Evolutionary conservation across 1,140 invertebrate genomes (phyloP).

Genomic region (Drosophila sturtevanti): DNA sequence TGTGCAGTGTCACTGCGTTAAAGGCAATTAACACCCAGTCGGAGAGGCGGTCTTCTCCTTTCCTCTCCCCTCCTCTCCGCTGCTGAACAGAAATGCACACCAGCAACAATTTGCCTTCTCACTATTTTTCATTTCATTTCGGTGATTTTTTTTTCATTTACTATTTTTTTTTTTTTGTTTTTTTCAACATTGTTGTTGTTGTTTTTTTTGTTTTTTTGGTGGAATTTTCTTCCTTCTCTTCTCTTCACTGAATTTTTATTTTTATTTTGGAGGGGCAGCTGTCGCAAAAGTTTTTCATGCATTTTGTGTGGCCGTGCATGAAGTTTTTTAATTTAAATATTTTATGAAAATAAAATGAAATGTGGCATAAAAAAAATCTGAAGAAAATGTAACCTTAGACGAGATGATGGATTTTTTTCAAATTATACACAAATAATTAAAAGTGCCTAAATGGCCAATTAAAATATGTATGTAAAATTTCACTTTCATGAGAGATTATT

Average conservation of each 20-base stretch:
- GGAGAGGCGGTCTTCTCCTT: not conserved
- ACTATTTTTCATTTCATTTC: conserved; percentile 48
- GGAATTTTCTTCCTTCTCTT: conserved; percentile 17
- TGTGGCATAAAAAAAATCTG: not conserved
- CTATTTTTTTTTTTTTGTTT: conserved; percentile 37
- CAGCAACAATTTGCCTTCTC: conserved; percentile 34
- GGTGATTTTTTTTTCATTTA: conserved; percentile 24
- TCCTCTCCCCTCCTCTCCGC: not conserved
- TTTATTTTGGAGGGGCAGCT: conserved; percentile 47
- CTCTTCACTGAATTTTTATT: conserved; percentile 49
- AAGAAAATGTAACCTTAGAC: not conserved
- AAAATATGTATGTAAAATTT: too few relatives aligned
- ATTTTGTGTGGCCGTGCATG: conserved; percentile 60
- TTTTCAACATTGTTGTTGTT: too few relatives aligned
- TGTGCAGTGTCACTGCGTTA: conserved; percentile 71
- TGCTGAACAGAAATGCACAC: conserved; percentile 11
- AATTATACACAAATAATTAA: not conserved
- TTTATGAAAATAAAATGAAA: conserved; percentile 52
- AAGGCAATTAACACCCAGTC: conserved; percentile 67
- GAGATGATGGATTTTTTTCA: not conserved
- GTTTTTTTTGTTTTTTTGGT: conserved; percentile 44
- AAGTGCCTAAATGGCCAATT: not conserved
- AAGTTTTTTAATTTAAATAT: conserved; percentile 66
- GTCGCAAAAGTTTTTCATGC: conserved; percentile 54
- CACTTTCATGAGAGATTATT: too few relatives aligned